Conservation (phyloP, 2,888 invertebrate genomes). For the Buathra laborator region DNA sequence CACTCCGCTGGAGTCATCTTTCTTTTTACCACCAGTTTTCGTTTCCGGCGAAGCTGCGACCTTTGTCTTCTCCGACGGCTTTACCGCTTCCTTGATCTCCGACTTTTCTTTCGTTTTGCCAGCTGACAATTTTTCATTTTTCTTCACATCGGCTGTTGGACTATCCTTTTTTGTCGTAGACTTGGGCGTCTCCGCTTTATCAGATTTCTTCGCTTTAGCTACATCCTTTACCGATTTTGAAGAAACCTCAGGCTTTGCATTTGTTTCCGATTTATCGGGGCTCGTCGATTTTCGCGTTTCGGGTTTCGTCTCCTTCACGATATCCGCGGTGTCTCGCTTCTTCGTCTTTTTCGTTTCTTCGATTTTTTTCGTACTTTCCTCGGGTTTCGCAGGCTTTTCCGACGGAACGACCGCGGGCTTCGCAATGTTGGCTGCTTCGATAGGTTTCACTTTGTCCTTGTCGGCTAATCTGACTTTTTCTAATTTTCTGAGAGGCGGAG, state of each 20-base stretch:
- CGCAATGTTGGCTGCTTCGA: conserved; percentile 45
- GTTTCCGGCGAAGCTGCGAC: conserved; percentile 44
- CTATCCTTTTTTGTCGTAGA: conserved; percentile 47
- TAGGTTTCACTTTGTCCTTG: conserved; percentile 75
- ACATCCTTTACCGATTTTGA: conserved; percentile 48
- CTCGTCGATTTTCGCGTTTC: conserved; percentile 43
- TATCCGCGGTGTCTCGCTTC: conserved; percentile 19
- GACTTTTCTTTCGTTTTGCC: conserved; percentile 56
- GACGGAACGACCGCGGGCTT: conserved; percentile 31
- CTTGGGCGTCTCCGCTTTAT: conserved; percentile 63
- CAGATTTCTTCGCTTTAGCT: conserved; percentile 29
- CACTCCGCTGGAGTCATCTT: conserved; percentile 68
- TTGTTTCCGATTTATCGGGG: conserved; percentile 65
- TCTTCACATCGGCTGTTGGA: conserved; percentile 48
- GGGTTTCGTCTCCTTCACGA: conserved; percentile 33
- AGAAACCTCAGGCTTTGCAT: conserved; percentile 64
- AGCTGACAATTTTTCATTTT: conserved; percentile 28
- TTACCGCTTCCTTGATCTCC: conserved; percentile 43
- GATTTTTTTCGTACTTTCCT: conserved; percentile 61
- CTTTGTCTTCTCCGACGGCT: conserved; percentile 71
- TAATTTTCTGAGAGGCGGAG: conserved; percentile 71
- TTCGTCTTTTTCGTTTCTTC: conserved; percentile 57
- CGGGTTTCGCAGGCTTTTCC: conserved; percentile 27
- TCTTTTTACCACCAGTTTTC: conserved; percentile 65
- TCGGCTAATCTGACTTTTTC: conserved; percentile 80